These are phyloP conservation scores for Cancer borealis DNA, from an alignment of 2,888 invertebrate genomes.

Conservation along the genomic window DNA sequence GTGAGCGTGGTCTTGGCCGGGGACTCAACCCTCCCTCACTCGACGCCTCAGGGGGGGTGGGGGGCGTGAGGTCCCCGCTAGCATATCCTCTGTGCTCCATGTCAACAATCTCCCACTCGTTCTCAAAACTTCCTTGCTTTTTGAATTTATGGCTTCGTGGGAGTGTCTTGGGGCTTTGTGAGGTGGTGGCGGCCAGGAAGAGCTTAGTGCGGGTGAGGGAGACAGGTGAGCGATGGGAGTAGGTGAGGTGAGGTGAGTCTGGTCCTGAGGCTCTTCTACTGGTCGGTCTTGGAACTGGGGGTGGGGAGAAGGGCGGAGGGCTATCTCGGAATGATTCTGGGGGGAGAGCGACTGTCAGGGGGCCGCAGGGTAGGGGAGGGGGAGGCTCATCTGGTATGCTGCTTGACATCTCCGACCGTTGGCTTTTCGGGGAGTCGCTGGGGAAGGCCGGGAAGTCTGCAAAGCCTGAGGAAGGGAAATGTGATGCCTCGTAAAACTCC, in stretches of 20 bases:
- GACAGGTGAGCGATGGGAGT: conserved; percentile 68
- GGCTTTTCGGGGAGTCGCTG: conserved; percentile 76
- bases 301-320: conserved; percentile 77
- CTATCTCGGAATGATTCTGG: conserved; percentile 81
- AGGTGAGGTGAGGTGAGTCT: conserved; percentile 64
- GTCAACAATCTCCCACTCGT: conserved; percentile 72
- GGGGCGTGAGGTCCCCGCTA: conserved; percentile 65
- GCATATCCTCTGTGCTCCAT: conserved; percentile 59
- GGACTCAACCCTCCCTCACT: conserved; percentile 75
- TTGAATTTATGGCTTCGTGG: conserved; percentile 76
- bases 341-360: conserved; percentile 86
- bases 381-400: conserved; percentile 74
- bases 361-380: conserved; percentile 82
- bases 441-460: conserved; percentile 75
- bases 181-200: conserved; percentile 59
- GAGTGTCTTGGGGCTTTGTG: conserved; percentile 76
- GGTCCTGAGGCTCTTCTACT: conserved; percentile 71
- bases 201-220: conserved; percentile 71
- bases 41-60: conserved; percentile 59
- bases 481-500: conserved; percentile 69
- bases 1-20: conserved; percentile 74
- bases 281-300: conserved; percentile 75
- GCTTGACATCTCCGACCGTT: conserved; percentile 76
- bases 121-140: conserved; percentile 74
- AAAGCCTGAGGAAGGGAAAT: conserved; percentile 73